These are phyloP conservation scores for Hoplostethus atlanticus DNA, from an alignment of 2,797 vertebrate genomes.

Conservation along the genomic window DNA sequence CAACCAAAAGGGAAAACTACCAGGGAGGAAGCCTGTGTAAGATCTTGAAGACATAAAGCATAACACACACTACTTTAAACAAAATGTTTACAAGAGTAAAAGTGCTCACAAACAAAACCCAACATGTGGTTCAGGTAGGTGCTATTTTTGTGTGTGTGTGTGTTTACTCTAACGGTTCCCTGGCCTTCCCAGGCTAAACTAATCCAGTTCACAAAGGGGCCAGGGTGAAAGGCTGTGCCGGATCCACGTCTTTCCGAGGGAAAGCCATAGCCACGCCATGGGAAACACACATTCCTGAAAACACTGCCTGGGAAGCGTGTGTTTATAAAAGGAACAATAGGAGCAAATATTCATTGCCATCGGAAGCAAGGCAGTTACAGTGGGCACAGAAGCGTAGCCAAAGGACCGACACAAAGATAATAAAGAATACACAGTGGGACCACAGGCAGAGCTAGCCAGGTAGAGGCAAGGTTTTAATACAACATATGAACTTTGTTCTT, in stretches of 20 bases:
- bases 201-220: constrained; percentile 57
- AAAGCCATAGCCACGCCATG: constrained; percentile 29
- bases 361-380: constrained; percentile 1
- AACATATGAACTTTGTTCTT: not conserved
- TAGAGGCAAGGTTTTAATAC: not conserved
- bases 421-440: not conserved
- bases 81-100: constrained; percentile 34
- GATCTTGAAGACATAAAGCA: constrained; percentile 21
- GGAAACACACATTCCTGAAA: constrained; percentile 59
- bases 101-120: constrained; percentile 41
- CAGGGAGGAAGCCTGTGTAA: constrained; percentile 16
- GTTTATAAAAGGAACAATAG: constrained; percentile 67
- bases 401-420: not conserved
- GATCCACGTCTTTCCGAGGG: constrained; percentile 53
- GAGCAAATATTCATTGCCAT: constrained; percentile 32
- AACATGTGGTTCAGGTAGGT: constrained; percentile 26
- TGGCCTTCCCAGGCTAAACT: constrained; percentile 23
- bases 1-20: constrained; percentile 29
- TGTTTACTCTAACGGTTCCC: constrained; percentile 6
- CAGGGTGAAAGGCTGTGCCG: constrained; percentile 40
- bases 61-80: constrained; percentile 42
- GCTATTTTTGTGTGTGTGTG: not conserved
- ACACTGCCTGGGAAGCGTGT: constrained; percentile 43
- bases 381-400: not conserved
- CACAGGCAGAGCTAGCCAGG: not conserved